Base-by-base conservation (phyloP, 1,140 invertebrate species). In the Coboldia fuscipes region DNA sequence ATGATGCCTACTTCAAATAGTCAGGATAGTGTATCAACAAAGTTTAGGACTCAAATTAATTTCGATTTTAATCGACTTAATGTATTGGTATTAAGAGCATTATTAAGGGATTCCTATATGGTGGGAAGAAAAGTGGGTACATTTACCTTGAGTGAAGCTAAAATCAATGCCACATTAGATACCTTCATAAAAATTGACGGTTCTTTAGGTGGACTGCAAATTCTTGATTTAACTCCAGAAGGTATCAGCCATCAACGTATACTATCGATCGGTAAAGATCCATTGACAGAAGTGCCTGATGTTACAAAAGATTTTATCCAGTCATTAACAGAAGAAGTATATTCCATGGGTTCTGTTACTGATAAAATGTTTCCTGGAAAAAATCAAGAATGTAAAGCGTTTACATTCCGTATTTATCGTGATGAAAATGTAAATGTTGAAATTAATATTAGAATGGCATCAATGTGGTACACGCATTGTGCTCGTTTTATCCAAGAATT, bases 51-150 rank as follows among this genome's bases (percentile, higher is more conserved):
- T 2, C 80, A 90, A 60, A 66, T 93, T 18, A 80, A 74, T 16
- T 92, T 93, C 48, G 85, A 93, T 50, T 94, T 96, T 54, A 80
- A 86, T 51, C 68, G 85, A 12, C 57, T 96, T 19, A 92, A 86
- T 52, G 72, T 96, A 32, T 54, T 96, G 14, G 60, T 96, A 34
- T 57, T 93, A 26, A 61, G 85, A 37, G 78, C 82, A 6, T 67
- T 81, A 0, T 60, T 77, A 39, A 68, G 70, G 41, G 75, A 82
- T 39, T 72, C 71, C 39, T 61, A 57, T 39, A 53, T 75, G 18
- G 60, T 72, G 20, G 86, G 81, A 0, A 70, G 75, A 40, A 94
- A 94, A 66, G 83, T 96, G 40, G 86, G 83, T 20, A 94, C 88
- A 1, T 82, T 85, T 13, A 93, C 86, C 2, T 71, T 93, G 66